Percentiles rank a stretch among this genome's conserved stretches.
These are phyloP conservation scores for Hylyphantes graminicola DNA, from an alignment of 1,140 invertebrate species.

Conservation along the genomic window DNA sequence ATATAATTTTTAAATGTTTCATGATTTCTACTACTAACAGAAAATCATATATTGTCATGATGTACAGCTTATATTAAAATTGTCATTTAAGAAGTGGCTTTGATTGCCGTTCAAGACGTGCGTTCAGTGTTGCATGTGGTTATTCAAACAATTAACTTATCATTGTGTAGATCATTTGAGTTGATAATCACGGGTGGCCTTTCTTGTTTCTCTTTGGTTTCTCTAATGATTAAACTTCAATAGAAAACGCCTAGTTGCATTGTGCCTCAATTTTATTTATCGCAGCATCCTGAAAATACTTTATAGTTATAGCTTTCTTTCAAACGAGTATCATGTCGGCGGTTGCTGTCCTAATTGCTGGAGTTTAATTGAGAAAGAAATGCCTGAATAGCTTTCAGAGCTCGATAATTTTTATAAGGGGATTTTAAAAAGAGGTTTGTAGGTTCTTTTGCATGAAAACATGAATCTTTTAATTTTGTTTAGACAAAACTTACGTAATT, in stretches of 20 bases:
- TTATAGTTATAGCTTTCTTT: background rate
- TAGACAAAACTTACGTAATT: too few species aligned
- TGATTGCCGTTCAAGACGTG: too few species aligned
- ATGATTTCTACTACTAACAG: too few species aligned
- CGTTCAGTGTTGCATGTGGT: background rate
- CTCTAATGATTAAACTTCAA: conserved; percentile 6
- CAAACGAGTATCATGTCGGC: background rate
- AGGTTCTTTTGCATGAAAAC: too few species aligned
- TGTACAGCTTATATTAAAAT: too few species aligned
- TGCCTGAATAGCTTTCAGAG: background rate
- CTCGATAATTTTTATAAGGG: background rate
- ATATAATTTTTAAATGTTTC: too few species aligned
- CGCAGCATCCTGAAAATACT: conserved; percentile 2
- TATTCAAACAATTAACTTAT: conserved; percentile 7
- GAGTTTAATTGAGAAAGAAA: conserved; percentile 41
- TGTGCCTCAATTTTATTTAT: conserved; percentile 22
- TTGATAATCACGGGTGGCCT: background rate
- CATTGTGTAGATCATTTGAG: background rate
- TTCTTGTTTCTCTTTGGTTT: conserved; percentile 13
- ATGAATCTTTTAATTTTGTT: too few species aligned
- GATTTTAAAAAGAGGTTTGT: too few species aligned
- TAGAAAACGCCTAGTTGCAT: background rate
- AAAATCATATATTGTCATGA: too few species aligned
- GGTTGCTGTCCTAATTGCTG: conserved; percentile 2
- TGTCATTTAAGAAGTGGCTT: too few species aligned